Evolutionary conservation across 2,888 invertebrate genomes (phyloP).

Genomic region (Anodontia alba): DNA sequence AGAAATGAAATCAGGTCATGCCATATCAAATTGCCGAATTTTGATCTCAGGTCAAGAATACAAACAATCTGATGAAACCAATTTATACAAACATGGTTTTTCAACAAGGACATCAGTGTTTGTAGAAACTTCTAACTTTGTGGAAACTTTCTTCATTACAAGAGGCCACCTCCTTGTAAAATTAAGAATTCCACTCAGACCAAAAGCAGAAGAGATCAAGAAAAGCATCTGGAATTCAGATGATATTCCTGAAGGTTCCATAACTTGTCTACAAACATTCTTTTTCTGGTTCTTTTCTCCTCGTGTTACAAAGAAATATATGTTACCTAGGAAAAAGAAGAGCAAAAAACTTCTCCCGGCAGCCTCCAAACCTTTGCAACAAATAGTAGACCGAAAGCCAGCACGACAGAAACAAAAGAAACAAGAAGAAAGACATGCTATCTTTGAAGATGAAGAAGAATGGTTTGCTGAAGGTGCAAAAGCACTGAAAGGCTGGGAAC

Average conservation of each 20-base stretch:
- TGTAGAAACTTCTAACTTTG: constrained; percentile 57
- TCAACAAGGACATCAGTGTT: constrained; percentile 73
- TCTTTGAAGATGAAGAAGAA: constrained; percentile 15
- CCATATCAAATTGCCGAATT: constrained; percentile 65
- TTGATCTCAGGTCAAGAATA: constrained; percentile 73
- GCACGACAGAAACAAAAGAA: not conserved
- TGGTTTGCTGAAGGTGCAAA: constrained; percentile 16
- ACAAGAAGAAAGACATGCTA: not conserved
- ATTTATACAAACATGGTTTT: constrained; percentile 71
- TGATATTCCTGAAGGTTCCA: constrained; percentile 71
- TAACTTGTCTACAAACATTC: constrained; percentile 75
- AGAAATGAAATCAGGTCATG: constrained; percentile 74
- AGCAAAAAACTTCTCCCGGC: constrained; percentile 55
- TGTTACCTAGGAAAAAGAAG: constrained; percentile 31
- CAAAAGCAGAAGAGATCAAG: constrained; percentile 67
- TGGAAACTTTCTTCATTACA: constrained; percentile 68
- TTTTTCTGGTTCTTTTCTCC: constrained; percentile 75
- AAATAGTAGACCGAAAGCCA: not conserved
- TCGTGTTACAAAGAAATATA: constrained; percentile 48
- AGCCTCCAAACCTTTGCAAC: constrained; percentile 41
- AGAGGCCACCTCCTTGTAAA: constrained; percentile 71
- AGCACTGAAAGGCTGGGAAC: constrained; percentile 11
- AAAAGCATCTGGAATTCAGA: constrained; percentile 69
- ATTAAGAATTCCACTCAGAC: constrained; percentile 66
- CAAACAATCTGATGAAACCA: constrained; percentile 54